Evolutionary conservation across 2,888 invertebrate species (phyloP).

Genomic region (Eupithecia subfuscata): DNA sequence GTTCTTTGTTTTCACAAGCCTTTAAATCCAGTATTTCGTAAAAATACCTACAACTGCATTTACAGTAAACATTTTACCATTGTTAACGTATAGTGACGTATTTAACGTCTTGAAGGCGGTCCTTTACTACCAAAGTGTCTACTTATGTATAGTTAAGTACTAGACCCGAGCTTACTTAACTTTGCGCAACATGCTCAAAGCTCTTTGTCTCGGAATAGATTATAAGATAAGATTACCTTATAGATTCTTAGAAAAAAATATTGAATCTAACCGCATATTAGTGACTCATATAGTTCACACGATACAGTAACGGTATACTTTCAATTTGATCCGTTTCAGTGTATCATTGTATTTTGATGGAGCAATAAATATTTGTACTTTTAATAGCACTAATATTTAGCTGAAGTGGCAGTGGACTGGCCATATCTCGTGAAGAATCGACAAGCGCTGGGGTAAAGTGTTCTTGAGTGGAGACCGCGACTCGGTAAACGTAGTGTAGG

Average conservation of each 20-base stretch:
- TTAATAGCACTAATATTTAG: too few relatives aligned
- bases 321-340: constrained; percentile 26
- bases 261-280: constrained; percentile 36
- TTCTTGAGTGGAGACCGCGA: too few relatives aligned
- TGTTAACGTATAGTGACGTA: constrained; percentile 2
- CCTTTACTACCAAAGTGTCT: not conserved
- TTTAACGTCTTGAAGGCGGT: not conserved
- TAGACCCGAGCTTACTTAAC: not conserved
- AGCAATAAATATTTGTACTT: not conserved
- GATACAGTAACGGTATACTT: constrained; percentile 19
- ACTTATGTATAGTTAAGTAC: not conserved
- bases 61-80: not conserved
- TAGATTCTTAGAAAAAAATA: constrained; percentile 34
- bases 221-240: constrained; percentile 30
- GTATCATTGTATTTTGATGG: not conserved
- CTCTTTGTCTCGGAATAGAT: constrained; percentile 33
- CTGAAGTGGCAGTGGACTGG: too few relatives aligned
- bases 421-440: too few relatives aligned
- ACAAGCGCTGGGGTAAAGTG: too few relatives aligned
- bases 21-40: constrained; percentile 9
- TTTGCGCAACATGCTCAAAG: constrained; percentile 31
- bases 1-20: constrained; percentile 16
- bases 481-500: too few relatives aligned
- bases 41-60: not conserved
- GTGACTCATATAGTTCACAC: constrained; percentile 34